Evolutionary conservation across 1,140 invertebrate species (phyloP), one percentile per base, ranked within the genome.

Genomic region (Drosophila orosa): DNA sequence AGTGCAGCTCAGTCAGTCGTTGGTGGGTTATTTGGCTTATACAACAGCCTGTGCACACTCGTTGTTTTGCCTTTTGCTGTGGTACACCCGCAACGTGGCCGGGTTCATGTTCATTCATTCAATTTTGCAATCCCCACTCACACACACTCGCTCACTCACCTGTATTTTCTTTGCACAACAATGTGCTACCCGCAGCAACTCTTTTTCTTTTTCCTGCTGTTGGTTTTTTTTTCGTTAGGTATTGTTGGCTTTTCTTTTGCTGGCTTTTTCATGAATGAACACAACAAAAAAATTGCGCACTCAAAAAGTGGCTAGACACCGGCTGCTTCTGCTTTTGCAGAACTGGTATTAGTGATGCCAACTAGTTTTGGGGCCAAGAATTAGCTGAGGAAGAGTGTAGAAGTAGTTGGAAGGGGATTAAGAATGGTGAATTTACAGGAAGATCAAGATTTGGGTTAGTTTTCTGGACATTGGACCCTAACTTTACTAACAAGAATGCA

Each of bases 211-310:
- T 45, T 62, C 24, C 54, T 47, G 10, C 5, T 52, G 31, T 22
- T 39, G 42, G 39, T 48, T 52, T 31, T 56, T 45, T n/a, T 59
- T 33, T 37, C 7, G 39, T 55, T 57, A 27, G 39, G 37, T 55
- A 12, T 35, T 44, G 19, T 63, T 35, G 45, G 37, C 39, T 69
- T 73, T 47, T 52, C 42, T 52, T 62, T 33, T 5, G 22, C 45
- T 58, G 33, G 29, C 63, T 74, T 67, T 63, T 83, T 82, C 62
- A 82, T 82, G 80, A 82, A 82, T 82, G 80, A 78, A 52, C 12
- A 50, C 29, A 52, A 79, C 60, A 74, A 56, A 79, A 65, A 74
- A 56, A 60, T 73, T 67, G 67, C 25, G 69, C 55, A 74, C 65
- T 58, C 50, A 45, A 60, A 77, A 74, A 62, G 54, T 81, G 65